phyloP scores from a whole-genome alignment of 2,888 invertebrate genomes.

The Euphydryas editha region DNA sequence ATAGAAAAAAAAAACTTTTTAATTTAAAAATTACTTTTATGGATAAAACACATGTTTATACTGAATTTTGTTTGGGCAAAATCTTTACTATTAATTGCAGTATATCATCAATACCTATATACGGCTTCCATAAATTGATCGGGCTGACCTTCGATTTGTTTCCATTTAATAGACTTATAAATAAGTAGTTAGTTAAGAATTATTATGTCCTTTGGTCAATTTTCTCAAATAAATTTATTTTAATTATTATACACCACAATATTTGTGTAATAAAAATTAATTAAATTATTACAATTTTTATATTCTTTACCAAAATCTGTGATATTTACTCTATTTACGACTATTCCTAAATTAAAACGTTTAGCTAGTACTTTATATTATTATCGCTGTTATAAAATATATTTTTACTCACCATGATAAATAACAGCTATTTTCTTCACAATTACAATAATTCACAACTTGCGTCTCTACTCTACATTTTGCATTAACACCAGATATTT shows the following conservation, averaged over 20 bases:
- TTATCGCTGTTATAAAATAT: background rate
- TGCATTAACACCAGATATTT: conserved; percentile 24
- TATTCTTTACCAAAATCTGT: no score
- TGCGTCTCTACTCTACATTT: conserved; percentile 40
- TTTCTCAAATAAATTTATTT: conserved; percentile 12
- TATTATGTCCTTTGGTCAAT: conserved; percentile 15
- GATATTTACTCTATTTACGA: no score
- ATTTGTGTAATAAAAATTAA: background rate
- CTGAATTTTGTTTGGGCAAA: background rate
- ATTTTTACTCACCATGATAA: conserved; percentile 42
- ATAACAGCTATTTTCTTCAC: conserved; percentile 26
- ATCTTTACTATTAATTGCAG: conserved; percentile 9
- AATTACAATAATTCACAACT: conserved; percentile 15
- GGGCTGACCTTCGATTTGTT: conserved; percentile 21
- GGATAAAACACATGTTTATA: background rate
- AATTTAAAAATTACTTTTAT: no score
- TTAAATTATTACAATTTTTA: no score
- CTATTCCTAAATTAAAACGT: no score
- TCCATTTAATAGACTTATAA: conserved; percentile 19
- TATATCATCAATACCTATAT: conserved; percentile 12
- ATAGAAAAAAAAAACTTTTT: no score
- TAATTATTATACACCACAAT: conserved; percentile 15
- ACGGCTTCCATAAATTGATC: conserved; percentile 27
- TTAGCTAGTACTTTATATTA: background rate
- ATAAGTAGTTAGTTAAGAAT: background rate